A percentile compares a stretch with the other conserved stretches of the same genome.
Evolutionary conservation across 2,888 invertebrate species (phyloP).

Genomic region (Tiliacea aurago): DNA sequence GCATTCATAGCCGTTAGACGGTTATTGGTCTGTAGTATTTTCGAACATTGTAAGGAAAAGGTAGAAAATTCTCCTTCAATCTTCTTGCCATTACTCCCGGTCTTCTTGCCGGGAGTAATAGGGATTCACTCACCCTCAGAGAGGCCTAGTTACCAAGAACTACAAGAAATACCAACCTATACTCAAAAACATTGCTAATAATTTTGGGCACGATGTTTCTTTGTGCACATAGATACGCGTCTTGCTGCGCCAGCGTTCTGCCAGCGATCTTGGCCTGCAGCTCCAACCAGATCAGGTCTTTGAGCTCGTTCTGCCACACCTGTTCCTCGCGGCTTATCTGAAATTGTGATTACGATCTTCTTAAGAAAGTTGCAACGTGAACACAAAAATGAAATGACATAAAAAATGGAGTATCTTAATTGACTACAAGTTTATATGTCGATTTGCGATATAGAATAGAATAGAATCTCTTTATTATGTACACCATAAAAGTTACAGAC

Average conservation of each 20-base stretch:
- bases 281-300: slow-evolving; percentile 98
- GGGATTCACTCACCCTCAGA: background rate
- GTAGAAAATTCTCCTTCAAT: background rate
- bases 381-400: background rate
- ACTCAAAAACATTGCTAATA: slow-evolving; percentile 94
- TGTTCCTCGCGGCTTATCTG: slow-evolving; percentile 96
- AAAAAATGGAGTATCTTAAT: background rate
- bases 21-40: background rate
- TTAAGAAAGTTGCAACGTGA: background rate
- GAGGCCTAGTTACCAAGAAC: background rate
- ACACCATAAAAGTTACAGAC: too few species aligned
- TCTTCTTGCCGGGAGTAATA: background rate
- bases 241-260: slow-evolving; percentile 94
- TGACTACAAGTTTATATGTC: too few species aligned
- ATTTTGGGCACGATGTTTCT: slow-evolving; percentile 93
- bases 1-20: background rate
- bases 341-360: slow-evolving; percentile 60
- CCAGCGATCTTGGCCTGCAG: slow-evolving; percentile 96
- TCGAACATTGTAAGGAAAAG: background rate
- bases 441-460: background rate
- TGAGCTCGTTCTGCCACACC: slow-evolving; percentile 96
- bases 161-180: slow-evolving; percentile 87
- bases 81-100: background rate
- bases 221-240: slow-evolving; percentile 93
- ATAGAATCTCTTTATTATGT: too few species aligned